Percentiles rank a stretch among this genome's conserved stretches.
These are phyloP conservation scores for Centropyge bicolor DNA, from an alignment of 2,797 vertebrate species.

Conservation along the genomic window DNA sequence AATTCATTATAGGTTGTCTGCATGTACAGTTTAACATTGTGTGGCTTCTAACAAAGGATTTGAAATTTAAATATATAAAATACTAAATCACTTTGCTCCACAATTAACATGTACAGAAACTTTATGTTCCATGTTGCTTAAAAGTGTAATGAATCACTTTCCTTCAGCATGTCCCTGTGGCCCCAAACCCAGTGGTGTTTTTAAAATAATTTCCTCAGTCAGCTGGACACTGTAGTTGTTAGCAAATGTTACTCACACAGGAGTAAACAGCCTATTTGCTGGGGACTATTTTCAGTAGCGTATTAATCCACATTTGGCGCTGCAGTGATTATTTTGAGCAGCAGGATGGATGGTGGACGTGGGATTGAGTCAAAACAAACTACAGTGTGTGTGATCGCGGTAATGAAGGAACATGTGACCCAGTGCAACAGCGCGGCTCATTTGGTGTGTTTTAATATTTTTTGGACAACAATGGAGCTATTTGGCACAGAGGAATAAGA, in stretches of 20 bases:
- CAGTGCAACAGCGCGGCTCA: constrained; percentile 1
- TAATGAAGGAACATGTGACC: too few species aligned
- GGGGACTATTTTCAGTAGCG: constrained; percentile 6
- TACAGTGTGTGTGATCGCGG: neutral
- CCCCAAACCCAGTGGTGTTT: too few species aligned
- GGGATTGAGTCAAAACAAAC: constrained; percentile 13
- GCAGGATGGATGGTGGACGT: neutral
- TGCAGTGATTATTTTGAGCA: neutral
- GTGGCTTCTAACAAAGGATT: too few species aligned
- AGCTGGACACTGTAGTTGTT: neutral
- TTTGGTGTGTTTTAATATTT: neutral
- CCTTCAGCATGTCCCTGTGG: too few species aligned
- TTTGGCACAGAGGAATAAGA: neutral
- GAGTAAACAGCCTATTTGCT: neutral
- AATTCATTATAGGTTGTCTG: neutral
- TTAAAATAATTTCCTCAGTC: neutral
- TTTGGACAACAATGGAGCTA: neutral
- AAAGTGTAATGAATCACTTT: too few species aligned
- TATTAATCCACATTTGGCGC: constrained; percentile 4
- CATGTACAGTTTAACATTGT: neutral
- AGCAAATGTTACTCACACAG: neutral
- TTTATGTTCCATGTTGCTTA: too few species aligned
- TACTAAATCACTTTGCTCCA: too few species aligned
- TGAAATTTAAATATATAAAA: too few species aligned
- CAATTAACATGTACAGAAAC: too few species aligned